Base-by-base conservation (phyloP, 2,113 vertebrate genomes). In the Syrrhaptes paradoxus region DNA sequence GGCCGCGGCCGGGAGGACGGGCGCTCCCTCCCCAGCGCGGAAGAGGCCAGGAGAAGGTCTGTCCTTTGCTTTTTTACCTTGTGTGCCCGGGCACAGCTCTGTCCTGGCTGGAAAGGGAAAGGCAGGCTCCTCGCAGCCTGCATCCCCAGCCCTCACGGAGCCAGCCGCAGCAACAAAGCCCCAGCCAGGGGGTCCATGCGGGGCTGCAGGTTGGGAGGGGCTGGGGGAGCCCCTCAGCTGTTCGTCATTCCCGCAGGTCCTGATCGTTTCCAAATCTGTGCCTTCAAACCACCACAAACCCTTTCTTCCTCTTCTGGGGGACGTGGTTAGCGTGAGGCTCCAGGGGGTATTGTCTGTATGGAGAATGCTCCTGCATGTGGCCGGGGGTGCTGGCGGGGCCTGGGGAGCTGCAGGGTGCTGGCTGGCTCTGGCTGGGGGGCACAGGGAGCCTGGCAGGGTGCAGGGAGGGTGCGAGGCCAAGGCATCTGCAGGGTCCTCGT, bases 31-130 rank as follows among this genome's bases (percentile, higher is more conserved):
- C 65, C 75, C 54, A 24, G 76, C 73, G 28, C 62, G 18, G 87
- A 76, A 90, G 91, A 97, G 95, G 82, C 95, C 94, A 32, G 81
- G 91, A 95, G 70, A 95, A 98, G 97, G 96, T 97, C 96, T 96
- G 97, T 97, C 63, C 63, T 85, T 93, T 41, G 95, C 93, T 59
- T 95, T 85, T 63, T 75, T 87, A 61, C 65, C 38, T 48, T 43
- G 88, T 25, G 73, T n/a, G 54, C 72, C 66, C 31, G 26, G 62
- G 79, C 57, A 24, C 34, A 17, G 78, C 62, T 24, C 57, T 28
- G 85, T 7, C 62, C 51, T 7, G 58, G n/a, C 22, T 5, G 65
- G 78, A 49, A 36, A 31, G 34, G 54, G 67, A 28, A n/a, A 12
- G 45, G 52, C 49, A 29, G 82, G 54, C 52, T 54, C 63, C 63